These are phyloP conservation scores for Amorpha juglandis DNA, from an alignment of 2,888 invertebrate species.

Conservation along the genomic window DNA sequence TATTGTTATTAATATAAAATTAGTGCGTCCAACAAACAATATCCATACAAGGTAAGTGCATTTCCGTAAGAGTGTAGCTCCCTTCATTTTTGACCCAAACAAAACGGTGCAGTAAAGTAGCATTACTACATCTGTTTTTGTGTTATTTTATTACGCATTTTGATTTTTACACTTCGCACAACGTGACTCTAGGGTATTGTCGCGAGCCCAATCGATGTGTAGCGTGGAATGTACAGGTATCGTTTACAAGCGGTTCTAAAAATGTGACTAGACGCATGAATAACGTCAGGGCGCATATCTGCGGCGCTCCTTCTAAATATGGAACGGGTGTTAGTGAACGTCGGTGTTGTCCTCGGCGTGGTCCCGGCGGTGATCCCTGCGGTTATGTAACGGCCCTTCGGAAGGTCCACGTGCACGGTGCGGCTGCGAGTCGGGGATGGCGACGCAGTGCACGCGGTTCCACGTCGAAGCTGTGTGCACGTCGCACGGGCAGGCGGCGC, in stretches of 20 bases:
- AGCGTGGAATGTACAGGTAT: slow-evolving; percentile 60
- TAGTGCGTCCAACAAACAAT: slow-evolving; percentile 64
- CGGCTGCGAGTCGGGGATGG: slow-evolving; percentile 10
- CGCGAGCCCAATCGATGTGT: slow-evolving; percentile 43
- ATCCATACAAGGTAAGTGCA: slow-evolving; percentile 63
- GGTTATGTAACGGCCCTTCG: slow-evolving; percentile 77
- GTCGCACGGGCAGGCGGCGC: slow-evolving; percentile 54
- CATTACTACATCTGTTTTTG: slow-evolving; percentile 56
- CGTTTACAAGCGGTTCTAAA: slow-evolving; percentile 81
- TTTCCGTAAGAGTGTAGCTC: slow-evolving; percentile 27
- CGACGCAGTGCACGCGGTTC: slow-evolving; percentile 70
- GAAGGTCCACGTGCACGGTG: slow-evolving; percentile 65
- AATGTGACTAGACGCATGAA: slow-evolving; percentile 77
- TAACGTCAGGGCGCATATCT: slow-evolving; percentile 66
- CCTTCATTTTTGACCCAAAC: slow-evolving; percentile 31
- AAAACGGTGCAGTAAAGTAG: slow-evolving; percentile 35
- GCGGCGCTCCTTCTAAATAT: slow-evolving; percentile 80
- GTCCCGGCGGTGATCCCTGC: slow-evolving; percentile 58
- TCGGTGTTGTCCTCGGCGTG: slow-evolving; percentile 59
- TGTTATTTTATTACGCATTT: slow-evolving; percentile 67
- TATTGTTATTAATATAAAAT: slow-evolving; percentile 73
- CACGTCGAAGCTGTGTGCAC: slow-evolving; percentile 70
- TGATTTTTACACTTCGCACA: slow-evolving; percentile 53
- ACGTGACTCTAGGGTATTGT: slow-evolving; percentile 42
- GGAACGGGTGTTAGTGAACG: slow-evolving; percentile 72